Conservation (phyloP, 2,888 invertebrate species). For the Megaustenia siamemsis region DNA sequence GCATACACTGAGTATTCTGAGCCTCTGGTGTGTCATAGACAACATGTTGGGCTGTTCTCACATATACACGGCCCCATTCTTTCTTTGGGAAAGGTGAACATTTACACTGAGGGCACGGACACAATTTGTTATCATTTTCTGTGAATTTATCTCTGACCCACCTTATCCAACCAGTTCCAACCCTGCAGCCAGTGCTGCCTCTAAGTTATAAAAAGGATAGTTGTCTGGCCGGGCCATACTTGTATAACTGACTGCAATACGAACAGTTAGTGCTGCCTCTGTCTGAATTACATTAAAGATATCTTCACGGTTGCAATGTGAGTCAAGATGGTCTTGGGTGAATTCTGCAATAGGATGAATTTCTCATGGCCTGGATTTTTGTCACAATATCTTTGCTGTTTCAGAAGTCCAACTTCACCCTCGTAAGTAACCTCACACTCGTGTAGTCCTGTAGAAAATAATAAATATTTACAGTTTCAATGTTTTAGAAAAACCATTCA, state of each 20-base stretch:
- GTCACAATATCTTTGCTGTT: background rate
- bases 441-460: background rate
- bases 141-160: background rate
- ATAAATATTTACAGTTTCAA: background rate
- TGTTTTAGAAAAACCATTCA: background rate
- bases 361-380: constrained; percentile 29
- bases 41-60: constrained; percentile 22
- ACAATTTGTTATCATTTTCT: background rate
- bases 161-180: constrained; percentile 15
- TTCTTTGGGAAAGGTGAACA: background rate
- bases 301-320: background rate
- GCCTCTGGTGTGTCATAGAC: constrained; percentile 20
- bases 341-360: constrained; percentile 24
- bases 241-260: background rate
- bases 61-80: background rate
- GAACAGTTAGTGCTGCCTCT: constrained; percentile 3
- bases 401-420: background rate
- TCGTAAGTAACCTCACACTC: constrained; percentile 18
- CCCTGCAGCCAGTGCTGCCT: background rate
- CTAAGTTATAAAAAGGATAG: background rate
- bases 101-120: background rate
- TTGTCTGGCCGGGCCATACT: background rate
- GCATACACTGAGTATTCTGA: background rate
- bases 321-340: background rate
- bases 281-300: constrained; percentile 1